Percentiles rank a stretch among this genome's conserved stretches.
Evolutionary conservation across 2,888 invertebrate genomes (phyloP).

Genomic region (Chorisops tibialis): DNA sequence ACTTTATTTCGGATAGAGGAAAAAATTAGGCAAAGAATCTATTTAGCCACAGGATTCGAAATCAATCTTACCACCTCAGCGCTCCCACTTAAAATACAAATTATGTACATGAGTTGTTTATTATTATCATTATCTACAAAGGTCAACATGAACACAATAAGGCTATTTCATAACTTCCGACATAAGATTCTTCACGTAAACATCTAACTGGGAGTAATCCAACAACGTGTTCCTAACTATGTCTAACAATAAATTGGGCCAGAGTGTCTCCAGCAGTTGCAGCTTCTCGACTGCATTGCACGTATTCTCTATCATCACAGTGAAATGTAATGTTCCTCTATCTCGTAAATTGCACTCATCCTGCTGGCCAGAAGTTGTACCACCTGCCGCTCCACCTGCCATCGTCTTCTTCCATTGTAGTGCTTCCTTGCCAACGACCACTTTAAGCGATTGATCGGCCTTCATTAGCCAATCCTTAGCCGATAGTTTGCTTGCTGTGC

Average conservation of each 20-base stretch:
- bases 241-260: slow-evolving; percentile 74
- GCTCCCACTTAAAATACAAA: too few species aligned
- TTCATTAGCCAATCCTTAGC: slow-evolving; percentile 70
- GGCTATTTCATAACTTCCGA: slow-evolving; percentile 47
- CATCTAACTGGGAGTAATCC: slow-evolving; percentile 78
- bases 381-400: neutral
- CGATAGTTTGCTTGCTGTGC: slow-evolving; percentile 51
- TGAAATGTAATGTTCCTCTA: slow-evolving; percentile 68
- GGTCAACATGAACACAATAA: slow-evolving; percentile 25
- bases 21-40: too few species aligned
- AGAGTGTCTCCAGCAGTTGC: slow-evolving; percentile 68
- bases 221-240: slow-evolving; percentile 73
- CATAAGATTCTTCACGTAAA: slow-evolving; percentile 65
- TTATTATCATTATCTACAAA: neutral
- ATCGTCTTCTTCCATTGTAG: slow-evolving; percentile 62
- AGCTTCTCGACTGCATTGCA: slow-evolving; percentile 75
- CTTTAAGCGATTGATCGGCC: slow-evolving; percentile 72
- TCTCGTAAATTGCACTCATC: slow-evolving; percentile 66
- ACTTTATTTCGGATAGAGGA: too few species aligned
- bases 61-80: too few species aligned
- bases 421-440: slow-evolving; percentile 83
- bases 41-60: too few species aligned
- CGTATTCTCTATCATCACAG: slow-evolving; percentile 68
- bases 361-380: neutral
- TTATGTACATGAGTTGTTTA: too few species aligned